Evolutionary conservation across 2,113 vertebrate species (phyloP), one percentile per base, ranked within the genome.

Genomic region (Oenanthe oenanthe): DNA sequence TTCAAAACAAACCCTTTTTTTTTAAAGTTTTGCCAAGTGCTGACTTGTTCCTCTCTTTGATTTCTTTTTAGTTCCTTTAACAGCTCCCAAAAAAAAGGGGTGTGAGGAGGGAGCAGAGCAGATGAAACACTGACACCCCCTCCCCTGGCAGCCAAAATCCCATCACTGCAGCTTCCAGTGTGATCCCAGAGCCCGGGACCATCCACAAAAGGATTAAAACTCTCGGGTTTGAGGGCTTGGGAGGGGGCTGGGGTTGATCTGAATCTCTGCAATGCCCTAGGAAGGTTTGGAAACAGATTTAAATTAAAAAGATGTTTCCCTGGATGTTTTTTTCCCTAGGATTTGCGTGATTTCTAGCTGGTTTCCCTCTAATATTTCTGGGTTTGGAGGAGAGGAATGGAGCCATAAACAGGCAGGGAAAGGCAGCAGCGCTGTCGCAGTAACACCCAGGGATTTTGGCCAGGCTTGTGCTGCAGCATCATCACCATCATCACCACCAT

Each of bases 171-270:
- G 42, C 51, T 83, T 34, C 85, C 85, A 47, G 48, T 2, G 40
- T 34, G 65, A 85, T 75, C 81, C 54, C 9, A 93, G 92, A 53
- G 43, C 74, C 85, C 22, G 9, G 71, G 80, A 78, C 34, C 6
- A 8, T 74, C 65, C 85, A 74, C 82, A 54, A 89, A 34, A 4
- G 91, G 92, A 95, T 96, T 90, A 93, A 84, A 92, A 42, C 66
- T 45, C 83, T 66, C 14, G 29, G 66, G n/a, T 71, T 84, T 60
- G 80, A 4, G 47, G 38, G 48, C 42, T 7, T 74, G 82, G 73
- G 68, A 66, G 72, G 85, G 80, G 87, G 76, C 13, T 32, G 58
- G 54, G 91, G 32, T 2, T 60, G 58, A 47, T 82, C 14, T 15
- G 47, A 3, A 96, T 68, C 73, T 40, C 38, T 7, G 43, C 57